These are phyloP conservation scores for Cercopithecus mona DNA, from an alignment of 2,113 vertebrate genomes.

Conservation along the genomic window DNA sequence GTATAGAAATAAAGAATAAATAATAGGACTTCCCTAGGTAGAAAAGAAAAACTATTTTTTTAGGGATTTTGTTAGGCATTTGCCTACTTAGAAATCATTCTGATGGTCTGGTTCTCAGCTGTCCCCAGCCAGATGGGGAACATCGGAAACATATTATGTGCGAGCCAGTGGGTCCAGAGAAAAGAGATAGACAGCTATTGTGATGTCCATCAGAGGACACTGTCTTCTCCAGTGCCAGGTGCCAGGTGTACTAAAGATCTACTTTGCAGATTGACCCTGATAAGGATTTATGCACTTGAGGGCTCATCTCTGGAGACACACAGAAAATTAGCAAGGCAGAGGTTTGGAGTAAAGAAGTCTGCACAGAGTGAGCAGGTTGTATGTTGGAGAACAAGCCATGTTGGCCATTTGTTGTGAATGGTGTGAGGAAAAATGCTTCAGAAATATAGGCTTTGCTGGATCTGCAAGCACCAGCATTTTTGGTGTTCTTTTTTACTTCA, in stretches of 20 bases:
- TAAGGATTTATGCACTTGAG: too few species aligned
- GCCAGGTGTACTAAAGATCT: neutral
- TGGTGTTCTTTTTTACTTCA: neutral
- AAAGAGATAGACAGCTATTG: fast-evolving
- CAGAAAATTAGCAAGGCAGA: neutral
- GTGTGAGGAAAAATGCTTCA: neutral
- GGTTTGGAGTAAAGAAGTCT: neutral
- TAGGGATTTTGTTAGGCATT: neutral
- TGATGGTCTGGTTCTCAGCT: neutral
- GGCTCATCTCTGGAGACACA: neutral
- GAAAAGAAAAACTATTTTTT: neutral
- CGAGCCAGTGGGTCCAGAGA: neutral
- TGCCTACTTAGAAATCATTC: neutral
- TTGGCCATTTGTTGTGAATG: neutral
- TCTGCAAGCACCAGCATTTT: neutral
- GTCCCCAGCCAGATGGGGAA: neutral
- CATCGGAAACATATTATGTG: neutral
- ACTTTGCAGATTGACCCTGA: neutral
- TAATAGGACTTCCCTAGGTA: neutral
- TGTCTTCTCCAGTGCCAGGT: neutral
- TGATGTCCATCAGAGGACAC: neutral
- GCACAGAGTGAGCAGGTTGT: neutral
- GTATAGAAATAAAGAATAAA: neutral
- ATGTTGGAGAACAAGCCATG: neutral
- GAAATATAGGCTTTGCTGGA: neutral